Evolutionary conservation across 2,888 invertebrate species (phyloP).

Genomic region (Dicyrtomina minuta): DNA sequence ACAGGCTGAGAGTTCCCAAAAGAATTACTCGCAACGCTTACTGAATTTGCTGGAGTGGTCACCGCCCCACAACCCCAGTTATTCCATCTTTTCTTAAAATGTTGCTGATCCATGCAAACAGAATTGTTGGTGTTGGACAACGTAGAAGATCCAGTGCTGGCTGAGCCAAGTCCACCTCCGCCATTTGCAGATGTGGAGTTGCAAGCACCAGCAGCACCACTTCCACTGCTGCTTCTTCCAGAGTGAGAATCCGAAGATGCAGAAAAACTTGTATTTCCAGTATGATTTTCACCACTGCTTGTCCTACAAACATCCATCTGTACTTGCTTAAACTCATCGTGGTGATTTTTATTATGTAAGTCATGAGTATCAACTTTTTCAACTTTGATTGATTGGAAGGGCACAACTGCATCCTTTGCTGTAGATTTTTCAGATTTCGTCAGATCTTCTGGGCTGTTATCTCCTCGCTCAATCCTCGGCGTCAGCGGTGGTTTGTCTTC

Average conservation of each 20-base stretch:
- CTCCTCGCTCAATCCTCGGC: conserved; percentile 38
- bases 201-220: not conserved
- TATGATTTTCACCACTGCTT: no score
- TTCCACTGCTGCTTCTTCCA: not conserved
- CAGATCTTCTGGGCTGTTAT: conserved; percentile 13
- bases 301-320: no score
- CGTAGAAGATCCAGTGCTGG: no score
- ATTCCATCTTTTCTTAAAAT: conserved; percentile 51
- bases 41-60: not conserved
- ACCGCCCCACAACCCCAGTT: conserved; percentile 42
- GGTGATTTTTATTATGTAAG: no score
- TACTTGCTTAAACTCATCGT: no score
- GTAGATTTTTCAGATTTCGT: not conserved
- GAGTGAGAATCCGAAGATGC: no score
- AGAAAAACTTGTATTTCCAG: no score
- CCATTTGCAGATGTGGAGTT: not conserved
- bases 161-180: no score
- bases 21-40: not conserved
- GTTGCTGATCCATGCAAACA: conserved; percentile 38
- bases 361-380: conserved; percentile 44
- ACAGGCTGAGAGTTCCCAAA: conserved; percentile 5
- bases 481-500: conserved; percentile 43
- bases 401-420: not conserved
- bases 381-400: conserved; percentile 33
- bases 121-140: not conserved